phyloP scores from a whole-genome alignment of 1,140 invertebrate genomes.

The Pomacea maculata region DNA sequence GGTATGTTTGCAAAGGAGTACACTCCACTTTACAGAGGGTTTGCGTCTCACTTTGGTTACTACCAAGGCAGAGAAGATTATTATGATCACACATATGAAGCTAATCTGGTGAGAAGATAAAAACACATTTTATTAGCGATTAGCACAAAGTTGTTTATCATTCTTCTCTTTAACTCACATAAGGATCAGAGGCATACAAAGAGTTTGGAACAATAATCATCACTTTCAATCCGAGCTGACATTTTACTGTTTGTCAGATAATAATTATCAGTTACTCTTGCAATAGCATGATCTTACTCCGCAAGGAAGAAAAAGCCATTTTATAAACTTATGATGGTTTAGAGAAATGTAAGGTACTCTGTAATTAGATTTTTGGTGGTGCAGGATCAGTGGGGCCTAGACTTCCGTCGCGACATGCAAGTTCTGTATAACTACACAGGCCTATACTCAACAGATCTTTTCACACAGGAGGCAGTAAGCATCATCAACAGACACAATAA shows the following conservation, averaged over 20 bases:
- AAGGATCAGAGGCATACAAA: too few relatives aligned
- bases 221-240: too few relatives aligned
- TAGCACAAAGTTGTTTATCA: too few relatives aligned
- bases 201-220: too few relatives aligned
- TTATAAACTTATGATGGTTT: neutral
- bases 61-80: slow-evolving; percentile 63
- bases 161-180: too few relatives aligned
- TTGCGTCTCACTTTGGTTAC: slow-evolving; percentile 67
- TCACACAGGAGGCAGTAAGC: slow-evolving; percentile 47
- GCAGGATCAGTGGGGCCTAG: slow-evolving; percentile 39
- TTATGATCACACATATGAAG: slow-evolving; percentile 47
- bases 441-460: slow-evolving; percentile 62
- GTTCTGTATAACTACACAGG: slow-evolving; percentile 49
- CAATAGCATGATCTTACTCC: neutral
- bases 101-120: slow-evolving; percentile 17
- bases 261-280: too few relatives aligned
- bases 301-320: neutral
- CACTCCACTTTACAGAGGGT: slow-evolving; percentile 65
- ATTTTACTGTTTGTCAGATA: too few relatives aligned
- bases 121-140: too few relatives aligned
- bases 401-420: slow-evolving; percentile 44
- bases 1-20: slow-evolving; percentile 65
- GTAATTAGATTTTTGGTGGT: neutral
- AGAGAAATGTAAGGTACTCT: neutral
- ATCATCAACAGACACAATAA: slow-evolving; percentile 51